These are phyloP conservation scores for Steinernema hermaphroditum DNA, from an alignment of 2,888 invertebrate species.

Conservation along the genomic window DNA sequence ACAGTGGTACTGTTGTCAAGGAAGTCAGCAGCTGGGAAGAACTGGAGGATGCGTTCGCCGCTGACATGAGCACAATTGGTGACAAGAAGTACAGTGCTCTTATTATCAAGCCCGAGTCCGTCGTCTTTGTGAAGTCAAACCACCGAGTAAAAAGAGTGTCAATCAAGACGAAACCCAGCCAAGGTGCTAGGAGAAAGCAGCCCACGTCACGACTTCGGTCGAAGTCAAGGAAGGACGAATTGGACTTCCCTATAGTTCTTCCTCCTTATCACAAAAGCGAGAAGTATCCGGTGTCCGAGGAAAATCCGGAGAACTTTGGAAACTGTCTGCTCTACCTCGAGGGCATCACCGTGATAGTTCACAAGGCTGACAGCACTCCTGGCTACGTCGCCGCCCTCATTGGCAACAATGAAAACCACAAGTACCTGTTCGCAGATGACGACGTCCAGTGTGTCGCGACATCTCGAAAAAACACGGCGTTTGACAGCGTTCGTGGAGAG, in stretches of 20 bases:
- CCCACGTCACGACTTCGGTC: not conserved
- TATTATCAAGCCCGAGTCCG: not conserved
- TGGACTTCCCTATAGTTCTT: not conserved
- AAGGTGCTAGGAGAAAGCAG: not conserved
- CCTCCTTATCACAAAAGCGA: constrained; percentile 8
- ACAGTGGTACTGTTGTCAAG: not conserved
- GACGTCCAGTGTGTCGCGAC: constrained; percentile 6
- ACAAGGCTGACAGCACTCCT: not conserved
- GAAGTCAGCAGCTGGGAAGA: not conserved
- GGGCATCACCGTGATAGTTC: constrained; percentile 30
- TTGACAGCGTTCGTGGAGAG: not conserved
- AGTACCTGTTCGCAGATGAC: not conserved
- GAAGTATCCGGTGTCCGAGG: not conserved
- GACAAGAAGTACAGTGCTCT: not conserved
- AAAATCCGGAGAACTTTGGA: not conserved
- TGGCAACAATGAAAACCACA: constrained; percentile 5
- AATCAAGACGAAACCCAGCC: not conserved
- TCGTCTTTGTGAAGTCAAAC: not conserved
- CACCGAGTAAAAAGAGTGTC: not conserved
- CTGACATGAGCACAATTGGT: not conserved
- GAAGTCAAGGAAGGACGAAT: not conserved
- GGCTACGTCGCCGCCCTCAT: constrained; percentile 30
- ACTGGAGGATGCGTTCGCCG: not conserved
- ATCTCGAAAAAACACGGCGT: not conserved
- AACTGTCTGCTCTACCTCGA: constrained; percentile 36